Evolutionary conservation across 37 sponge, comb jelly and placozoan genomes (phyloP).

Genomic region (Theonella swinhoei): DNA sequence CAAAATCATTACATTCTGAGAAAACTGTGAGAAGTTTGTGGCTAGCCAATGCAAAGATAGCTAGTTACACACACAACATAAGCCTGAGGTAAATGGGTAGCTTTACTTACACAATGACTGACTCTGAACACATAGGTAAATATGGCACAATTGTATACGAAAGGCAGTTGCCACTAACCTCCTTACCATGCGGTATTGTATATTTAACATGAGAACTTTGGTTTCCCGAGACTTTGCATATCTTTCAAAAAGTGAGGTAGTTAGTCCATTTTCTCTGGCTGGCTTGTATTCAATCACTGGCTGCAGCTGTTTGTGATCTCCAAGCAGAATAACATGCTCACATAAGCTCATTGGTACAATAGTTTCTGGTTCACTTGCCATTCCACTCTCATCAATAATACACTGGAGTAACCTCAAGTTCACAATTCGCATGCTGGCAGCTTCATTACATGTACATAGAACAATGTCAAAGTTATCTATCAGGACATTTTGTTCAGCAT

Average conservation of each 20-base stretch:
- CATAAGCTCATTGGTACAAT: slow-evolving; percentile 37
- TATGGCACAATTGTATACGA: not conserved
- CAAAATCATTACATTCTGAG: too few species aligned
- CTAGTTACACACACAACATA: too few species aligned
- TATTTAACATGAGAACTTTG: slow-evolving; percentile 7
- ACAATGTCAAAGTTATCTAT: slow-evolving; percentile 24
- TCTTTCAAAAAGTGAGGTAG: slow-evolving; percentile 49
- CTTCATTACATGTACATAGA: slow-evolving; percentile 63
- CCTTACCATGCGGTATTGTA: slow-evolving; percentile 63
- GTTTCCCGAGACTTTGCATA: slow-evolving; percentile 39
- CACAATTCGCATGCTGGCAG: slow-evolving; percentile 16
- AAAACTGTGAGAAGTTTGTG: too few species aligned
- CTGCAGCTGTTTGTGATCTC: slow-evolving; percentile 65
- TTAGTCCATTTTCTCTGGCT: slow-evolving; percentile 54
- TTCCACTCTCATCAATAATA: slow-evolving; percentile 60
- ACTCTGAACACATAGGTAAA: too few species aligned
- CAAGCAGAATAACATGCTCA: slow-evolving; percentile 51
- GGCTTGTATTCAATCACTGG: slow-evolving; percentile 37
- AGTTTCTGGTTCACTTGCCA: slow-evolving; percentile 53
- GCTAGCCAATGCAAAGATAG: too few species aligned
- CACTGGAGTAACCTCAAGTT: not conserved
- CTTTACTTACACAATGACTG: too few species aligned
- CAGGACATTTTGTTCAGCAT: not conserved
- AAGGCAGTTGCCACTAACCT: not conserved
- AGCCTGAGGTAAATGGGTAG: too few species aligned